Conservation (phyloP, 2,888 invertebrate genomes). For the Adelognathus sp. region DNA sequence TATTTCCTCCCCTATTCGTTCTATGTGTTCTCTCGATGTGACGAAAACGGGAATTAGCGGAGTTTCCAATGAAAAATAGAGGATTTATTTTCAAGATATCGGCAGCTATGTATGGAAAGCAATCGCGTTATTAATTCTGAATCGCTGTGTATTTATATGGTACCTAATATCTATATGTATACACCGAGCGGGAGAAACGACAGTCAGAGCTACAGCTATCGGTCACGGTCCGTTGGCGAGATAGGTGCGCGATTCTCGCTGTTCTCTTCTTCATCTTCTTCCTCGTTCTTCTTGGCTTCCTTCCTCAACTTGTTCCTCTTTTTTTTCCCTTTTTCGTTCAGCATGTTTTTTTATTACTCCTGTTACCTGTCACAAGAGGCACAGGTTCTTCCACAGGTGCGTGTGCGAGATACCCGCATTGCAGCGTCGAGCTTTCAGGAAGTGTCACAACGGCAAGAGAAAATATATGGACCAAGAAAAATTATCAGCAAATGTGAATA, state of each 20-base stretch:
- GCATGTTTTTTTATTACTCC: constrained; percentile 16
- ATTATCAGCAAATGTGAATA: too few relatives aligned
- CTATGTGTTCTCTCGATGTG: too few relatives aligned
- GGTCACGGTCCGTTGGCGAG: constrained; percentile 62
- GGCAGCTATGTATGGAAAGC: too few relatives aligned
- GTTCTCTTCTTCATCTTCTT: constrained; percentile 32
- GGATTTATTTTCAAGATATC: too few relatives aligned
- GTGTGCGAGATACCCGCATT: neutral
- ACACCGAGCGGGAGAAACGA: constrained; percentile 1
- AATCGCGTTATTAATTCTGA: too few relatives aligned
- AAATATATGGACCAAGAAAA: too few relatives aligned
- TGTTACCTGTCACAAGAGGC: constrained; percentile 38
- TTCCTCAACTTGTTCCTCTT: too few relatives aligned
- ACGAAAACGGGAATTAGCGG: too few relatives aligned
- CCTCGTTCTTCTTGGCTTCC: neutral
- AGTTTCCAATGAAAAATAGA: too few relatives aligned
- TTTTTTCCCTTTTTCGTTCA: neutral
- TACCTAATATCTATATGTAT: neutral
- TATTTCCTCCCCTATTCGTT: too few relatives aligned
- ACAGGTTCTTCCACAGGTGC: constrained; percentile 55
- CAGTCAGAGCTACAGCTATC: constrained; percentile 50
- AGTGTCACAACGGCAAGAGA: too few relatives aligned
- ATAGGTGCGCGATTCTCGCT: constrained; percentile 52
- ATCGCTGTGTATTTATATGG: neutral
- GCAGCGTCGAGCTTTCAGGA: too few relatives aligned